Base-by-base conservation (phyloP, 2,113 vertebrate species). In the Ranitomeya imitator region DNA sequence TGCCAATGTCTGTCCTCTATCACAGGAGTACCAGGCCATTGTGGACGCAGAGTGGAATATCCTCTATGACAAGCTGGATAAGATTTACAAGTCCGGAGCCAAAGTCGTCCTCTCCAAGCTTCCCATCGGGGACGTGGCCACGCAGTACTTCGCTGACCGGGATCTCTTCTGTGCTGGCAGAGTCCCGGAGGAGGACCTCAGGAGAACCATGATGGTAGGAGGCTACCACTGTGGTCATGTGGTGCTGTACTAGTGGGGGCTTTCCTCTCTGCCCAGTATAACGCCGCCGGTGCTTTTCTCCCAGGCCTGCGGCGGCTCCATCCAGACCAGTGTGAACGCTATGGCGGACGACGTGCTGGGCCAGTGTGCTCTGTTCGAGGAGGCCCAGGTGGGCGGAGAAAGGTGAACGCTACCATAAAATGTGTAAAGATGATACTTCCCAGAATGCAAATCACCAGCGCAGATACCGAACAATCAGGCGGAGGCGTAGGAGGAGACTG, bases 11-110 rank as follows among this genome's bases (percentile, higher is more conserved):
- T 37, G 6, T 16, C 82, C n/a, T 86, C 23, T 91, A 8, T 78
- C 52, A 16, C 86, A 99, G 98, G 98, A 99, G 51, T 99, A 99
- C 89, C 98, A 99, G 92, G 98, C 98, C 71, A 99, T 99, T 0
- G 98, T 99, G 81, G 98, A 99, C 4, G 98, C 98, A 0, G 98
- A 99, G 89, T 99, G 98, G 98, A 97, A 96, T 93, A 99, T 99
- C 93, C 93, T 99, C 8, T 99, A 99, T 0, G 97, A 99, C 93
- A 99, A 99, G 76, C 93, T 99, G 65, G 98, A 99, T 88, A 99
- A 96, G 93, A 98, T 99, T 92, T 91, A 96, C 88, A 91, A 92
- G 89, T 99, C 98, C 0, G 98, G 98, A 67, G 97, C 98, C 91
- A 99, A 99, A 91, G 98, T 99, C 3, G 94, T 99, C 60, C 91